Percentiles rank a stretch among this genome's conserved stretches.
Conservation (phyloP, 2,888 invertebrate species). For the Drosophila rellima region DNA sequence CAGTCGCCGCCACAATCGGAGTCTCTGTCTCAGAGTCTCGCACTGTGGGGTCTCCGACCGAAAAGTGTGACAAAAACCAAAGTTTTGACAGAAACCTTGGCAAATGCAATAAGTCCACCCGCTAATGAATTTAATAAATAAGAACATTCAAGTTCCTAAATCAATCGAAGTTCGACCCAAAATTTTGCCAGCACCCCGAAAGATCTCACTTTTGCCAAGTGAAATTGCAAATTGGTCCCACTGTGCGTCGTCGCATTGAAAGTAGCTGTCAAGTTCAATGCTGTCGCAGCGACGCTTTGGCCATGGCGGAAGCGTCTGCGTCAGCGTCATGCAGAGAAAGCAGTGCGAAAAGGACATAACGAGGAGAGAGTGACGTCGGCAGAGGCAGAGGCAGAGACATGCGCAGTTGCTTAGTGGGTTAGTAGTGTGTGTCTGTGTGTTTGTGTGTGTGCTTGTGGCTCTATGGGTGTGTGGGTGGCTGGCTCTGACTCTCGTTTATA, state of each 20-base stretch:
- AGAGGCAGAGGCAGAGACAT: conserved; percentile 64
- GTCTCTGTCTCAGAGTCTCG: conserved; percentile 4
- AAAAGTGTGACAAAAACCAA: not conserved
- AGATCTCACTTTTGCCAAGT: not conserved
- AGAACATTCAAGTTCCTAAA: no score
- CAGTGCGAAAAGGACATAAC: conserved; percentile 51
- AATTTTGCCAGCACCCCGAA: no score
- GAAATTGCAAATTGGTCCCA: not conserved
- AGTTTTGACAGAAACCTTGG: not conserved
- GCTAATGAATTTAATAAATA: no score
- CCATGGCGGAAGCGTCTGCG: conserved; percentile 52
- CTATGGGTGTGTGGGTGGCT: conserved; percentile 23
- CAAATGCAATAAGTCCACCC: not conserved
- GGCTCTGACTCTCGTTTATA: conserved; percentile 60
- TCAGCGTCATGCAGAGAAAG: conserved; percentile 53
- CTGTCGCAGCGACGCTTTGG: conserved; percentile 31
- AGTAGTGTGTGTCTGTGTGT: conserved; percentile 27
- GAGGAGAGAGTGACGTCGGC: conserved; percentile 52
- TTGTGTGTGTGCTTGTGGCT: not conserved
- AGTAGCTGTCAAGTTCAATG: conserved; percentile 75
- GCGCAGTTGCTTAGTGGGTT: conserved; percentile 69
- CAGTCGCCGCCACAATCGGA: not conserved
- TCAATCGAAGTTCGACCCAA: no score
- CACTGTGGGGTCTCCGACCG: not conserved
- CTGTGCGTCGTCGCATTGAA: conserved; percentile 40